phyloP scores from a whole-genome alignment of 1,140 invertebrate species.

The Euwallacea similis region DNA sequence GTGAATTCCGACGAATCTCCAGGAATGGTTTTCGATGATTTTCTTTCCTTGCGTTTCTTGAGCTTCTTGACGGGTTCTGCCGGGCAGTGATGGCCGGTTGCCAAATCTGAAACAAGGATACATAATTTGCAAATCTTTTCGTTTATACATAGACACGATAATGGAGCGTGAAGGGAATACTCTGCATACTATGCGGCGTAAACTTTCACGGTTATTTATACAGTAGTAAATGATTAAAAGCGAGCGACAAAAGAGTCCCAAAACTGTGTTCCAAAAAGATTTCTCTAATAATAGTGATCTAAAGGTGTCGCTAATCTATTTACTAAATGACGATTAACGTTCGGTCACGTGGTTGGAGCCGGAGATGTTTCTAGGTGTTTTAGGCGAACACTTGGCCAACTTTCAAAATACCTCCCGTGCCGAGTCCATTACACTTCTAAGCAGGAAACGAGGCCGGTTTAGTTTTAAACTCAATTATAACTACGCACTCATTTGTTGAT shows the following conservation, averaged over 20 bases:
- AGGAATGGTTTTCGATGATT: conserved; percentile 42
- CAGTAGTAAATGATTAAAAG: neutral
- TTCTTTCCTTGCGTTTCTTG: conserved; percentile 47
- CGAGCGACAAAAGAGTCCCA: neutral
- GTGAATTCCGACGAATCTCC: conserved; percentile 42
- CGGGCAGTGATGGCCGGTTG: conserved; percentile 9
- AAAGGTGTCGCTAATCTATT: conserved; percentile 18
- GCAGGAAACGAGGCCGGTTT: conserved; percentile 8
- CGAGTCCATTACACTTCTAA: conserved; percentile 15
- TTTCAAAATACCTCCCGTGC: conserved; percentile 16
- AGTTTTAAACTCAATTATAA: neutral
- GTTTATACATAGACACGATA: neutral
- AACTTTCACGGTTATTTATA: neutral
- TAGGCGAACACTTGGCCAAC: conserved; percentile 10
- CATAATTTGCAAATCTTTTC: neutral
- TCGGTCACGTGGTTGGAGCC: conserved; percentile 4
- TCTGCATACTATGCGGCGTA: neutral
- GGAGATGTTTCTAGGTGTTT: conserved; percentile 2
- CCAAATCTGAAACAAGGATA: conserved; percentile 33
- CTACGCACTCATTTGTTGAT: neutral
- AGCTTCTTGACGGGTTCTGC: conserved; percentile 39
- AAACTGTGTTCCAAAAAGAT: conserved; percentile 7
- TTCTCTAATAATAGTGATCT: conserved; percentile 13
- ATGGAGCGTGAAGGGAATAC: neutral
- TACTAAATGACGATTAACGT: conserved; percentile 15